A percentile compares a stretch with the other conserved stretches of the same genome.
phyloP scores from a whole-genome alignment of 2,888 invertebrate genomes.

The Glaucopsyche alexis region DNA sequence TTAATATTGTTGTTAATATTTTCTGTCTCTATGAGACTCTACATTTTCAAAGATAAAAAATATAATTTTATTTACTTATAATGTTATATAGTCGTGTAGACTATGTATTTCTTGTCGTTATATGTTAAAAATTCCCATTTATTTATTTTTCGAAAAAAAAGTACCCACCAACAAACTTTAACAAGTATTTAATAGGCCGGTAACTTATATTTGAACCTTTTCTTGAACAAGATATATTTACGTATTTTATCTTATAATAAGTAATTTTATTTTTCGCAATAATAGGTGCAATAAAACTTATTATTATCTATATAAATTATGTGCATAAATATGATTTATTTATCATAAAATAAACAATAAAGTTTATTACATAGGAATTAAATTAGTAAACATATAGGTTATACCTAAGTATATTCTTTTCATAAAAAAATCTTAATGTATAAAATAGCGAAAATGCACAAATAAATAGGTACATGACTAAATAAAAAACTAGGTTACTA shows the following conservation, averaged over 20 bases:
- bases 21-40: not conserved
- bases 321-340: slow-evolving; percentile 6
- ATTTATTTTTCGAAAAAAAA: not conserved
- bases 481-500: slow-evolving; percentile 21
- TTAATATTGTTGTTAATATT: not conserved
- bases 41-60: not conserved
- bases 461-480: slow-evolving; percentile 1
- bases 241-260: not conserved
- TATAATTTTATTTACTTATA: not conserved
- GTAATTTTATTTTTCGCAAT: not conserved
- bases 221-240: not conserved
- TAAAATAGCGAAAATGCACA: not conserved
- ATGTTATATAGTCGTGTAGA: too few relatives aligned
- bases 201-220: not conserved
- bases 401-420: not conserved
- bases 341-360: not conserved
- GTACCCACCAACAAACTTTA: not conserved
- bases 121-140: not conserved
- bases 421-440: not conserved
- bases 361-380: not conserved
- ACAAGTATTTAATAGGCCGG: not conserved
- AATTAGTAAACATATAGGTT: not conserved
- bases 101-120: not conserved
- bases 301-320: not conserved
- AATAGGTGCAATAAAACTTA: not conserved